phyloP scores from a whole-genome alignment of 2,888 invertebrate genomes.

The Melipona bicolor region DNA sequence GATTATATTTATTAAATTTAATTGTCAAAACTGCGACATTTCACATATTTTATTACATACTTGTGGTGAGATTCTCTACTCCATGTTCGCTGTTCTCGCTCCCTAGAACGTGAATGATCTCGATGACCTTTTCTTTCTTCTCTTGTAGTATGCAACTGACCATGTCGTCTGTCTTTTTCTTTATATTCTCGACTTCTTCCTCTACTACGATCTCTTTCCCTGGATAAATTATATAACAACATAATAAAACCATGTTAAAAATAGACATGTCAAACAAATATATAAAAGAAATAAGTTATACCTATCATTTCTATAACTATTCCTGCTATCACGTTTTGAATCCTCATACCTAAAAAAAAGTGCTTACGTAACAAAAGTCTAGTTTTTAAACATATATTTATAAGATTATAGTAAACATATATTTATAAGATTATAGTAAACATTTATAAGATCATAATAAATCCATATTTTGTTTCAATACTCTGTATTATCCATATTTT shows the following conservation, averaged over 20 bases:
- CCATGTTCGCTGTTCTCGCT: constrained; percentile 33
- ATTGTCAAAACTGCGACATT: not conserved
- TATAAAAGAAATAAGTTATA: constrained; percentile 21
- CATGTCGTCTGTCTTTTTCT: constrained; percentile 24
- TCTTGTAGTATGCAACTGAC: not conserved
- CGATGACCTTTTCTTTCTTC: constrained; percentile 21
- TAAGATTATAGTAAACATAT: not conserved
- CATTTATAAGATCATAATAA: too few species aligned
- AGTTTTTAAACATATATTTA: not conserved
- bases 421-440: too few species aligned
- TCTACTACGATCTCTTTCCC: constrained; percentile 34
- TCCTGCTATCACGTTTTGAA: constrained; percentile 13
- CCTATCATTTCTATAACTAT: constrained; percentile 45
- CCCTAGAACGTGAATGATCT: constrained; percentile 50
- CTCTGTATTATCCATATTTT: not conserved
- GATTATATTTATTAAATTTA: not conserved
- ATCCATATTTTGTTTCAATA: not conserved
- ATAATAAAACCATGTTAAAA: not conserved
- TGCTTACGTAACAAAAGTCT: not conserved
- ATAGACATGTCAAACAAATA: not conserved
- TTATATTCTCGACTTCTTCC: constrained; percentile 37
- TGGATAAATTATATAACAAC: not conserved
- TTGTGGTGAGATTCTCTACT: constrained; percentile 39
- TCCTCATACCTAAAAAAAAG: constrained; percentile 42
- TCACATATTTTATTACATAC: constrained; percentile 26